A percentile compares a stretch with the other conserved stretches of the same genome.
Evolutionary conservation across 2,113 vertebrate genomes (phyloP).

Genomic region (Grammomys surdaster): DNA sequence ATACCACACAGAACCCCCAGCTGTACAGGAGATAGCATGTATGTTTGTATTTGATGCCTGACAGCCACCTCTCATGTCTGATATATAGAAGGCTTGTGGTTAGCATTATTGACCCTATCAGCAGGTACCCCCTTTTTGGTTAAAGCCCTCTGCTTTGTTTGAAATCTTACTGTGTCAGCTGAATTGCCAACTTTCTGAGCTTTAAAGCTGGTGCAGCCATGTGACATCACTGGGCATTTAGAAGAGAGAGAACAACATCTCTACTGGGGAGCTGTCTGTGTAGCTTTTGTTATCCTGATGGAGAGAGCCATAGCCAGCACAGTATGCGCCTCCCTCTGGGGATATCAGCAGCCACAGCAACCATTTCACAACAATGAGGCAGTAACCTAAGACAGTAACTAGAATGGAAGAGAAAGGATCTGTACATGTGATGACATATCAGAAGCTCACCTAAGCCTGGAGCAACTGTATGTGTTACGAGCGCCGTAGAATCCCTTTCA

Average conservation of each 20-base stretch:
- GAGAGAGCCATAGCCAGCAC: background rate
- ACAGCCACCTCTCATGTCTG: background rate
- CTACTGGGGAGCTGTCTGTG: background rate
- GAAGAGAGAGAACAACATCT: background rate
- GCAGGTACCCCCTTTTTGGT: background rate
- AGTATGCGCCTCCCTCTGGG: background rate
- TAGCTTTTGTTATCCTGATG: background rate
- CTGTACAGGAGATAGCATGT: background rate
- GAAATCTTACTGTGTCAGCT: background rate
- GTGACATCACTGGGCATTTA: background rate
- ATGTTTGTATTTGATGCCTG: slow-evolving; percentile 27
- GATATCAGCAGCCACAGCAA: background rate
- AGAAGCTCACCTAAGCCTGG: background rate
- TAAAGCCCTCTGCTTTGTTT: background rate
- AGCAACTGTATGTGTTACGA: background rate
- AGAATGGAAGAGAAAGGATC: background rate
- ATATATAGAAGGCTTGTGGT: background rate
- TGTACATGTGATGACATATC: background rate
- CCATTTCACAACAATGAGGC: background rate
- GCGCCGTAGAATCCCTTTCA: background rate
- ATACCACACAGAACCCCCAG: background rate
- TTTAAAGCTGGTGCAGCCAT: background rate
- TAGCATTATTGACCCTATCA: background rate
- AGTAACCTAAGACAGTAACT: background rate
- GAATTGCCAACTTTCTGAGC: background rate